Evolutionary conservation across 2,888 invertebrate species (phyloP), one percentile per base, ranked within the genome.

Genomic region (Lasius platythorax): DNA sequence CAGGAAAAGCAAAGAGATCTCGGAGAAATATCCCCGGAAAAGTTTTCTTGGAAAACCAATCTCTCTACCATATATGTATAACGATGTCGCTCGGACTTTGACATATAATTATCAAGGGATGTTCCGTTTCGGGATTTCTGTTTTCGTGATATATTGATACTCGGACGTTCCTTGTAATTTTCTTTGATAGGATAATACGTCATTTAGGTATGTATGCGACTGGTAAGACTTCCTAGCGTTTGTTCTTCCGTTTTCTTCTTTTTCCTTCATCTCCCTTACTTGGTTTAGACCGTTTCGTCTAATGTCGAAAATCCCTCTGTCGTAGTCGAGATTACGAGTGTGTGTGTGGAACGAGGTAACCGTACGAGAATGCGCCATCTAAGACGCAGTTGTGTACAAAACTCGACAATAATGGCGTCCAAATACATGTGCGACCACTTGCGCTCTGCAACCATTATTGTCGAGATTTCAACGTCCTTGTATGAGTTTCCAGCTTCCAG

Each of bases 351-450:
- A 61, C 63, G 61, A 74, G 74, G 75, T 46, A 76, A 66, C 75
- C 75, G 46, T 64, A 75, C 46, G 64, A 75, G 46, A 75, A 75
- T 75, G 64, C 43, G 30, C 64, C 75, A 23, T 76, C 75, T 76
- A 64, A 76, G 75, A 64, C 64, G 75, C 64, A 66, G 50, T 64
- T 76, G 64, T 76, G 75, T 76, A 76, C 75, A 76, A 64, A 76
- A 76, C 75, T 76, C 75, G 75, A 76, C 75, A 76, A 76, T 76
- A 76, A 76, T 76, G 75, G 75, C 75, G 50, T 76, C 75, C 75
- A 76, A 76, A 76, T 76, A 76, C 66, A 66, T 76, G 66, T 50
- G 66, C 75, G 75, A 64, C 75, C 75, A 76, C 75, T 76, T 76
- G 75, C 23, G 46, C 64, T 76, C 64, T 50, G 50, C 75, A 33